Conservation (phyloP, 2,113 vertebrate genomes). For the Thomomys bottae region DNA sequence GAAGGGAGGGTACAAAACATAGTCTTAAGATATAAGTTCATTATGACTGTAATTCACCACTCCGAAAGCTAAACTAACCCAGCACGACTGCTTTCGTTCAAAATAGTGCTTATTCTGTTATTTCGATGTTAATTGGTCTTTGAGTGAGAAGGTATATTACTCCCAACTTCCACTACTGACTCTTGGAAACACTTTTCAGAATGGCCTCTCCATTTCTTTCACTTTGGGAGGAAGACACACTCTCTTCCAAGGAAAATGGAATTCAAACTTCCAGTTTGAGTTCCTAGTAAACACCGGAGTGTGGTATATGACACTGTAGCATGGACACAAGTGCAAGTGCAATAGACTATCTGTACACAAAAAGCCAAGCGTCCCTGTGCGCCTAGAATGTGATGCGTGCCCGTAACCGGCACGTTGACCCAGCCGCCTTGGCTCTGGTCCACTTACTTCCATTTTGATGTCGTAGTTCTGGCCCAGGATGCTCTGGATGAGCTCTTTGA, state of each 20-base stretch:
- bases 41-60: background rate
- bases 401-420: constrained; percentile 57
- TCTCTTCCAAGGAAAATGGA: background rate
- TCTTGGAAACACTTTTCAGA: background rate
- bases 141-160: constrained; percentile 24
- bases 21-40: background rate
- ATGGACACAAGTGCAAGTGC: background rate
- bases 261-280: constrained; percentile 44
- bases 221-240: constrained; percentile 30
- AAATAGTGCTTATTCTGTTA: constrained; percentile 23
- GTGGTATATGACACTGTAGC: rapidly evolving
- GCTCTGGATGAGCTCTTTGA: constrained; percentile 85
- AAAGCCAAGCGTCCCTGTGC: too few relatives aligned
- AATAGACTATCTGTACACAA: background rate
- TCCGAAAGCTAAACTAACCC: background rate
- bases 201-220: constrained; percentile 22
- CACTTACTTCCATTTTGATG: constrained; percentile 84
- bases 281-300: constrained; percentile 19
- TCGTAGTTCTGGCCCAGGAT: constrained; percentile 85
- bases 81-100: background rate
- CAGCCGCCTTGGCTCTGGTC: constrained; percentile 67
- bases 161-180: background rate
- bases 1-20: background rate
- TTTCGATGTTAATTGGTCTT: background rate
- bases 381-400: too few relatives aligned